Evolutionary conservation across 2,888 invertebrate genomes (phyloP), one percentile per base, ranked within the genome.

Genomic region (Habroteleia sp.): DNA sequence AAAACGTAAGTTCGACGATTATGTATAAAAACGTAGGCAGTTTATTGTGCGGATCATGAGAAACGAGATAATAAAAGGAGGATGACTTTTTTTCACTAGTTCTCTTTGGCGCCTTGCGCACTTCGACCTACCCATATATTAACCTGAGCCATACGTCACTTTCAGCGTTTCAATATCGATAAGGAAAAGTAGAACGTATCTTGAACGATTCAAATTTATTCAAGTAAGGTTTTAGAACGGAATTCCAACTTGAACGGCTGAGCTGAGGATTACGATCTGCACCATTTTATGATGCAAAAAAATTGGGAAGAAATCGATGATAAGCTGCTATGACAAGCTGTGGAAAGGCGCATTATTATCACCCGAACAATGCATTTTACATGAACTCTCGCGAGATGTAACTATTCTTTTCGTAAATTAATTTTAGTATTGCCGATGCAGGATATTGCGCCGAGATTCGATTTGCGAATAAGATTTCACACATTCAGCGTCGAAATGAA

Each of bases 151-250:
- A 75, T 69, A 75, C 74, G 74, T 69, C 74, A 75, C 69, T 65
- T 69, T 63, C 63, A 71, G 54, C 69, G 69, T 75, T 75, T 69
- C 74, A 75, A 75, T 75, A 75, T 75, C 74, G 74, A 69, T 75
- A 69, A 69, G 74, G 65, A 74, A 74, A 74, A 74, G 63, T 74
- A 58, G 74, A 75, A 69, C 74, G 69, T 69, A 75, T 75, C 74
- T 73, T 71, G 58, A 69, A 63, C 63, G 69, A 75, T 75, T 75
- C 74, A 75, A 71, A 75, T 75, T 75, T 75, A 75, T 75, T 75
- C 75, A 75, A 75, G 71, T 65, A 75, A 75, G 63, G 65, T 75
- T 60, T 71, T 75, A 66, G 66, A 71, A 46, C 62, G 69, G 54
- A 75, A 75, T 75, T 69, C 65, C 58, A 65, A 69, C 58, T 71